Evolutionary conservation across 2,888 invertebrate genomes (phyloP), one percentile per base, ranked within the genome.

Genomic region (Tromatobia lineatoria): DNA sequence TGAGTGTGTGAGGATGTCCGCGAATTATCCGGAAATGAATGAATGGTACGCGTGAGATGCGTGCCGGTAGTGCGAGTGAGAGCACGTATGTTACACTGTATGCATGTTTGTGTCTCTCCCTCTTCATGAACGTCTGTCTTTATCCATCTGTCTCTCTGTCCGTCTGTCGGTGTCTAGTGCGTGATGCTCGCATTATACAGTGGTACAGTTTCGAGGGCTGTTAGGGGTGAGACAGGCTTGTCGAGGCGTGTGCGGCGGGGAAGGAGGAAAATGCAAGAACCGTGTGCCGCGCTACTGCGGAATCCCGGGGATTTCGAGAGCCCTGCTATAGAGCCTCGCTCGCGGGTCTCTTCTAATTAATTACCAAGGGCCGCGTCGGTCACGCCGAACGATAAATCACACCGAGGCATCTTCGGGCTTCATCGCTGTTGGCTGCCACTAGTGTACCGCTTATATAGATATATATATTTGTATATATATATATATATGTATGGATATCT

Each of bases 371-470:
- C 81, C 78, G 50, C 81, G 84, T 84, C 78, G 81, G 84, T 84
- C 84, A 84, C 81, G 84, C 78, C 52, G 78, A 79, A 84, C 78
- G 81, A 81, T 84, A 84, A 84, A 84, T 84, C 84, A 84, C 84
- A 84, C 81, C 81, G 78, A 75, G 84, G 84, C 81, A 81, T 84
- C 84, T 84, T 84, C 59, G 84, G 57, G 84, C 78, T 81, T 84
- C 84, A 81, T 84, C 84, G 84, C 84, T 66, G 80, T 70, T 78
- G 38, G 61, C 81, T 84, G 78, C 74, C 81, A 78, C 67, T 81
- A 20, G 78, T 74, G 54, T 75, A 75, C 75, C 74, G 64, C 66
- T 23, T 77, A 61, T 69, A 77, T 76, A 70, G 67, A 29, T 67
- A 69, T 23, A 29, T 29, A 29, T 29, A 2, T 29, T 3, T 29